Conservation (phyloP, 2,888 invertebrate genomes). For the Lypha dubia region DNA sequence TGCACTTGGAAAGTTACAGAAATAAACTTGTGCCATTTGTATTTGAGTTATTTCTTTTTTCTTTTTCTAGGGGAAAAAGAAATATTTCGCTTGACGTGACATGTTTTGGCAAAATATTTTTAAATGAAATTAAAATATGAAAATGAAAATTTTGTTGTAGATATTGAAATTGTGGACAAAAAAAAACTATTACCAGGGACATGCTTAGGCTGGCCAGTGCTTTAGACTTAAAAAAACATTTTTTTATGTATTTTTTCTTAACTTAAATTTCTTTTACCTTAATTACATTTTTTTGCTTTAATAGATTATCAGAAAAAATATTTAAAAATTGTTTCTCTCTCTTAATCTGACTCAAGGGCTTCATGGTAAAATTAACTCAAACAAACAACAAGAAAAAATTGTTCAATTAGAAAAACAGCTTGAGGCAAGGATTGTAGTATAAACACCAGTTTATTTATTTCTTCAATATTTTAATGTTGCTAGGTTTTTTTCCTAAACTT, state of each 20-base stretch:
- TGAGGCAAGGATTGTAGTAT: constrained; percentile 54
- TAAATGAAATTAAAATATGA: constrained; percentile 59
- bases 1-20: constrained; percentile 56
- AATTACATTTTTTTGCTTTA: constrained; percentile 40
- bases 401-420: constrained; percentile 68
- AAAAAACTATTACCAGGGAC: not conserved
- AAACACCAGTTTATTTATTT: constrained; percentile 56
- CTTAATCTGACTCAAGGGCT: constrained; percentile 64
- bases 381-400: constrained; percentile 34
- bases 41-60: constrained; percentile 2
- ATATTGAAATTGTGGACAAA: not conserved
- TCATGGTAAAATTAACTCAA: constrained; percentile 22
- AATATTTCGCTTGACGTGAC: constrained; percentile 57
- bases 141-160: constrained; percentile 29
- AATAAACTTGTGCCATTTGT: constrained; percentile 4
- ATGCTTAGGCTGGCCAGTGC: too few relatives aligned
- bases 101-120: constrained; percentile 52
- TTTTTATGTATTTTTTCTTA: not conserved
- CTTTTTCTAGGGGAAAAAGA: not conserved
- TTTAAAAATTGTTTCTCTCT: constrained; percentile 6
- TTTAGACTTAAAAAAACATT: too few relatives aligned
- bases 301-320: constrained; percentile 21
- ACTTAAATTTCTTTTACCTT: not conserved
- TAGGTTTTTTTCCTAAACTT: not conserved
- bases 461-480: constrained; percentile 50